Percentiles rank a stretch among this genome's conserved stretches.
Conservation (phyloP, 1,140 invertebrate species). For the Trinorchestia longiramus region DNA sequence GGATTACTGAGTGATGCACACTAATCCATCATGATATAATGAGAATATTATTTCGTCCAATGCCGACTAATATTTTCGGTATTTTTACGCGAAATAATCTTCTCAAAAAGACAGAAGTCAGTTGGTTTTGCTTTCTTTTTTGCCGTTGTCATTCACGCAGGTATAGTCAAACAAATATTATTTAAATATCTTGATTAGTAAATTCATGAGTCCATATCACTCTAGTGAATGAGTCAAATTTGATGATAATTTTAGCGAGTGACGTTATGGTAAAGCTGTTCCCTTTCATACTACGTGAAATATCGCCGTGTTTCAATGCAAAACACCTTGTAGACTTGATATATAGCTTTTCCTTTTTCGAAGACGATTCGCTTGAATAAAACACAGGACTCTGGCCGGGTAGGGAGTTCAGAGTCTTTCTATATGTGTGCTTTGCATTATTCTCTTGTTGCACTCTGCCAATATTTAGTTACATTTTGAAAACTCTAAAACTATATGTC, state of each 20-base stretch:
- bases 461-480: too few relatives aligned
- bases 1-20: neutral
- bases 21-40: neutral
- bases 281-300: neutral
- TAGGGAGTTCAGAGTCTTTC: too few relatives aligned
- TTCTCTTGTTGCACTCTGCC: too few relatives aligned
- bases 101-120: neutral
- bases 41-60: neutral
- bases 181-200: neutral
- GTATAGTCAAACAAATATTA: neutral
- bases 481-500: too few relatives aligned
- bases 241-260: neutral
- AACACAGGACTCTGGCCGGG: too few relatives aligned
- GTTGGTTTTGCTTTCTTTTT: neutral
- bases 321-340: too few relatives aligned
- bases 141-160: neutral
- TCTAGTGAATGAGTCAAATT: neutral
- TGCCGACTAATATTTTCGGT: neutral
- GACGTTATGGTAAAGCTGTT: neutral
- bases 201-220: neutral
- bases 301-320: neutral
- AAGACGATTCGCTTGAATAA: too few relatives aligned
- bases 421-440: too few relatives aligned
- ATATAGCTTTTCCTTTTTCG: too few relatives aligned
- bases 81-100: neutral